Evolutionary conservation across 2,888 invertebrate species (phyloP).

Genomic region (Sarcophaga caerulescens): DNA sequence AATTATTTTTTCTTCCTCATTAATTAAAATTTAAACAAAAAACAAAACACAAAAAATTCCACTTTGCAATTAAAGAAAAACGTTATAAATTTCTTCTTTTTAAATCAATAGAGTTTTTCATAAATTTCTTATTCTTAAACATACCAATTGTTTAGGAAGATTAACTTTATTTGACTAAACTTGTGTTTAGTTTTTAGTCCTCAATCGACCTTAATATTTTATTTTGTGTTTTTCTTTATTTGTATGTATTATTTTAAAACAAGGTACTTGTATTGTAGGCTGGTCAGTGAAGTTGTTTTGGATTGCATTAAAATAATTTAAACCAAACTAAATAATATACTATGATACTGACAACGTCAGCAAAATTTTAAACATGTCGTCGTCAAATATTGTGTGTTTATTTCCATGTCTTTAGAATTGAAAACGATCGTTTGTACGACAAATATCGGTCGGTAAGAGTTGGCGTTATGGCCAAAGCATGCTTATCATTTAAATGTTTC

Average conservation of each 20-base stretch:
- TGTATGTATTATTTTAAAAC: neutral
- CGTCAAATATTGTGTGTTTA: constrained; percentile 10
- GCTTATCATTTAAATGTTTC: constrained; percentile 44
- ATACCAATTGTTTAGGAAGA: constrained; percentile 18
- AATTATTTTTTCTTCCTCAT: neutral
- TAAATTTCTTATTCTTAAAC: constrained; percentile 6
- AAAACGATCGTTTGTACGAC: constrained; percentile 8
- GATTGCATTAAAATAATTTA: neutral
- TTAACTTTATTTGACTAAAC: constrained; percentile 30
- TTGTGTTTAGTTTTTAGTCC: neutral
- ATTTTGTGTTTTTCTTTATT: neutral
- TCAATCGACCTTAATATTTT: neutral
- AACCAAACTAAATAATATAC: neutral
- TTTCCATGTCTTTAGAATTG: neutral
- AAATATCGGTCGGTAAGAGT: neutral
- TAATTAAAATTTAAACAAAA: neutral
- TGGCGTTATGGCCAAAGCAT: constrained; percentile 14
- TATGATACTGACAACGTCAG: constrained; percentile 54
- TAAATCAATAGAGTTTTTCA: constrained; percentile 24
- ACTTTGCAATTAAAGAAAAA: neutral
- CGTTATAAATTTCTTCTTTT: neutral
- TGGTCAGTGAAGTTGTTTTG: neutral
- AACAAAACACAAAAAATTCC: neutral
- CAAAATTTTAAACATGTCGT: constrained; percentile 26
- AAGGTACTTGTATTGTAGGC: neutral